These are phyloP conservation scores for Tinea pellionella DNA, from an alignment of 2,888 invertebrate species.

Conservation along the genomic window DNA sequence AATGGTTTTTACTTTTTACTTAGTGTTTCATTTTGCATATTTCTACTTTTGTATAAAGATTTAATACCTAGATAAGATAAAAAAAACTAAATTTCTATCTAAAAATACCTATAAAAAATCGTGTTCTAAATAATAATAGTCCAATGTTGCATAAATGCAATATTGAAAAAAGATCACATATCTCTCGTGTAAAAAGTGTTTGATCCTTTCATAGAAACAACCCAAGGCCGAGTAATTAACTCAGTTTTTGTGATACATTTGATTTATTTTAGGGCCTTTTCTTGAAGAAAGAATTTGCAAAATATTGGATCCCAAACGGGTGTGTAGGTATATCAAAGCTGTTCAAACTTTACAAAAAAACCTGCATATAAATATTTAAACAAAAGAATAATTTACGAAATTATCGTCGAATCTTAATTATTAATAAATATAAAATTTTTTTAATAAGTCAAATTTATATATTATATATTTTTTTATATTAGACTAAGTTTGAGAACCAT, in stretches of 20 bases:
- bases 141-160: neutral
- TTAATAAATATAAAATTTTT: no score
- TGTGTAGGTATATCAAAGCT: constrained; percentile 27
- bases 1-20: neutral
- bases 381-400: no score
- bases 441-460: neutral
- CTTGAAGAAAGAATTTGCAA: constrained; percentile 64
- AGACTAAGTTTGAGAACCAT: constrained; percentile 33
- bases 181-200: constrained; percentile 22
- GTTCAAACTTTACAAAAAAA: constrained; percentile 30
- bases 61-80: no score
- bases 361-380: neutral
- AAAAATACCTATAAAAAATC: no score
- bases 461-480: neutral
- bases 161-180: constrained; percentile 5
- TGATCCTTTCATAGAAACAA: constrained; percentile 40
- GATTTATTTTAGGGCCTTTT: constrained; percentile 64
- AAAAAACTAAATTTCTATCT: no score
- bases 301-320: constrained; percentile 53
- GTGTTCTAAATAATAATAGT: neutral
- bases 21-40: no score
- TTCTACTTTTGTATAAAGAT: no score
- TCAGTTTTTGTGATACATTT: constrained; percentile 57
- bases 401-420: no score
- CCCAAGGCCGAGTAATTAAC: constrained; percentile 60